Evolutionary conservation across 2,888 invertebrate genomes (phyloP).

Genomic region (Tinea semifulvella): DNA sequence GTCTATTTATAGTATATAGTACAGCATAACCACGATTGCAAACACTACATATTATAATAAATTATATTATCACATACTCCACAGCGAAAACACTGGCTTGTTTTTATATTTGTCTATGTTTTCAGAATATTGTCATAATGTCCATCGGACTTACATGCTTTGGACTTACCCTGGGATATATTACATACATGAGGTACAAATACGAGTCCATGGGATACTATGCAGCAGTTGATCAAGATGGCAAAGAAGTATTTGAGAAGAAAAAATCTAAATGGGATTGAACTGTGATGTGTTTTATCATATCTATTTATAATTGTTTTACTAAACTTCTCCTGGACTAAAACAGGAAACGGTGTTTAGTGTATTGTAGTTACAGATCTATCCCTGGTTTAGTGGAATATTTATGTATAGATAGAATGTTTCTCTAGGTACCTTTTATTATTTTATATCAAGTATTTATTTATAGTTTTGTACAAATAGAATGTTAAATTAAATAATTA

Average conservation of each 20-base stretch:
- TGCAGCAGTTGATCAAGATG: slow-evolving; percentile 80
- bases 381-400: too few relatives aligned
- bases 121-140: slow-evolving; percentile 89
- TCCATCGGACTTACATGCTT: slow-evolving; percentile 80
- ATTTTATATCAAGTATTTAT: background rate
- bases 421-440: too few relatives aligned
- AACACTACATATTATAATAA: too few relatives aligned
- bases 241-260: slow-evolving; percentile 77
- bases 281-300: slow-evolving; percentile 19
- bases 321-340: too few relatives aligned
- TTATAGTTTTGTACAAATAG: background rate
- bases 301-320: too few relatives aligned
- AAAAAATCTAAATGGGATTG: slow-evolving; percentile 83
- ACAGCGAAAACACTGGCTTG: background rate
- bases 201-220: slow-evolving; percentile 84
- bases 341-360: too few relatives aligned
- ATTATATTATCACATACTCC: too few relatives aligned
- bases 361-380: too few relatives aligned
- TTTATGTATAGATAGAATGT: too few relatives aligned
- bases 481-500: background rate
- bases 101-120: slow-evolving; percentile 25
- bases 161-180: slow-evolving; percentile 78
- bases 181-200: slow-evolving; percentile 85
- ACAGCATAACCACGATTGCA: too few relatives aligned
- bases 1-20: too few relatives aligned